These are phyloP conservation scores for Ostrea edulis DNA, from an alignment of 1,140 invertebrate genomes.

Conservation along the genomic window DNA sequence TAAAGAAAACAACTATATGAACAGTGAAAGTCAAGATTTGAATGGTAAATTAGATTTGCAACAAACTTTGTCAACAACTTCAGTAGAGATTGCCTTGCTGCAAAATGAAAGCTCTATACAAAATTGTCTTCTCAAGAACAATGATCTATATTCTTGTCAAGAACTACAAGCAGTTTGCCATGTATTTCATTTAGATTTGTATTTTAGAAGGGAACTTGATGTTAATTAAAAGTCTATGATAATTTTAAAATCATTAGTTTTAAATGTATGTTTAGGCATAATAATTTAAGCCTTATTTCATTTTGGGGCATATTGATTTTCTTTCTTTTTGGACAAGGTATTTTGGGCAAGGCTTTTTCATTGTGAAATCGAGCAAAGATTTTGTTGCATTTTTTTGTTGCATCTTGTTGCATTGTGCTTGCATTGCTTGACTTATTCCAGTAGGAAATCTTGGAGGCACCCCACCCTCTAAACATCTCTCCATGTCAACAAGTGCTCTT, in stretches of 20 bases:
- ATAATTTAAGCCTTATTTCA: neutral
- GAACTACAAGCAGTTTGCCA: neutral
- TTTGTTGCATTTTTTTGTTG: slow-evolving; percentile 40
- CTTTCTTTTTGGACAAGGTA: neutral
- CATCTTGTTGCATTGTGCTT: slow-evolving; percentile 64
- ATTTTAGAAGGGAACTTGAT: neutral
- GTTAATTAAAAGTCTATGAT: neutral
- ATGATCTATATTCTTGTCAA: neutral
- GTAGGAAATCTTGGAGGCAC: slow-evolving; percentile 59
- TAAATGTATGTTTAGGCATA: neutral
- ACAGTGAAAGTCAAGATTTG: neutral
- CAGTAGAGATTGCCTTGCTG: neutral
- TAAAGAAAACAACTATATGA: neutral
- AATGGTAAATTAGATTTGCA: neutral
- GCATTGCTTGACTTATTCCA: slow-evolving; percentile 62
- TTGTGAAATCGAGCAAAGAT: neutral
- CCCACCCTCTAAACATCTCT: slow-evolving; percentile 72
- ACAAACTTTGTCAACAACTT: neutral
- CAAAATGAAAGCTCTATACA: neutral
- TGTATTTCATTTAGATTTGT: neutral
- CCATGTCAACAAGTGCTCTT: slow-evolving; percentile 74
- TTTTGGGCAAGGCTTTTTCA: slow-evolving; percentile 36
- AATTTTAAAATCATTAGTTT: neutral
- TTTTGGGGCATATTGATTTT: neutral
- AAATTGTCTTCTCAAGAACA: neutral